phyloP scores from a whole-genome alignment of 1,140 invertebrate species.

The Drosophila ambigua region DNA sequence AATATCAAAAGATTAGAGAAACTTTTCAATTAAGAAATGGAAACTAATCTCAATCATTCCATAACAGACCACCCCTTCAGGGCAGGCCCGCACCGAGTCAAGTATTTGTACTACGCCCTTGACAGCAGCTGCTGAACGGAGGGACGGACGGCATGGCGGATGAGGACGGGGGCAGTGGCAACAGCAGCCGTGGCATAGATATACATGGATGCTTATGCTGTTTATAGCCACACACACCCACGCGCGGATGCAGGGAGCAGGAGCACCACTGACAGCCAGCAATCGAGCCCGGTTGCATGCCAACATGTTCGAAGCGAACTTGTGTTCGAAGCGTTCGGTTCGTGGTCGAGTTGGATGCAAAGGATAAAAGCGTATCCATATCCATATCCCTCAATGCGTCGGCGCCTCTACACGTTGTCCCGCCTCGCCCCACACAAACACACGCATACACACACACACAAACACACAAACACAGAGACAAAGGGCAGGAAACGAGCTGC shows the following conservation, averaged over 20 bases:
- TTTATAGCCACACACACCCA: slow-evolving; percentile 48
- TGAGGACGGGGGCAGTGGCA: not conserved
- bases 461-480: slow-evolving; percentile 14
- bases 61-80: not conserved
- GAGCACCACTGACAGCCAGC: not conserved
- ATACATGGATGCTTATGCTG: slow-evolving; percentile 49
- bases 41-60: slow-evolving; percentile 46
- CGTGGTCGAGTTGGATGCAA: slow-evolving; percentile 51
- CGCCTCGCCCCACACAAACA: slow-evolving; percentile 19
- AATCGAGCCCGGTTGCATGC: not conserved
- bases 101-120: slow-evolving; percentile 1
- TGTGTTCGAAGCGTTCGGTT: slow-evolving; percentile 47
- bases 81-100: too few species aligned
- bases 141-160: too few species aligned
- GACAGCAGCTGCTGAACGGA: too few species aligned
- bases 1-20: slow-evolving; percentile 48
- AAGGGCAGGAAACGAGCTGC: slow-evolving; percentile 49
- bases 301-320: slow-evolving; percentile 36
- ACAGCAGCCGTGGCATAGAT: slow-evolving; percentile 6
- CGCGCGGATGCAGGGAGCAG: not conserved
- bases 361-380: slow-evolving; percentile 54
- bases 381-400: slow-evolving; percentile 58
- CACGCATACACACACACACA: slow-evolving; percentile 26
- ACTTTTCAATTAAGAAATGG: slow-evolving; percentile 50
- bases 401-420: slow-evolving; percentile 45